phyloP scores from a whole-genome alignment of 2,797 vertebrate species.

The Erpetoichthys calabaricus region DNA sequence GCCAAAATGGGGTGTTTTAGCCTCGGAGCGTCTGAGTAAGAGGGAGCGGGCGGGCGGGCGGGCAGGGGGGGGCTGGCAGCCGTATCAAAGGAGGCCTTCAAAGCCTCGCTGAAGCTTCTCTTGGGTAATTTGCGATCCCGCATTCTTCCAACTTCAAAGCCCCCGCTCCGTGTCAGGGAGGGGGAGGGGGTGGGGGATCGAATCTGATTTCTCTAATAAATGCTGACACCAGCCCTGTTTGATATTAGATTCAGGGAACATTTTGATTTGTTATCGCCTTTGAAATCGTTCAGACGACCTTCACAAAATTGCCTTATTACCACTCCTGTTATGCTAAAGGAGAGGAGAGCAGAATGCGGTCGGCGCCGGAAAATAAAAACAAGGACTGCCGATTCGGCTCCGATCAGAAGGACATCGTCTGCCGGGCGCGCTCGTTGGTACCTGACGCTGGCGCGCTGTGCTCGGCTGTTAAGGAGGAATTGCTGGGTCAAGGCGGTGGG shows the following conservation, averaged over 20 bases:
- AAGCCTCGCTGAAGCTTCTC: conserved; percentile 85
- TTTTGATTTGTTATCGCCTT: conserved; percentile 88
- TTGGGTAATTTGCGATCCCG: conserved; percentile 86
- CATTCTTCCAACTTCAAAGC: conserved; percentile 91
- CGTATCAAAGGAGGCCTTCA: conserved; percentile 96
- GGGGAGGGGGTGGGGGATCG: conserved; percentile 36
- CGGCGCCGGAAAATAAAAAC: conserved; percentile 9
- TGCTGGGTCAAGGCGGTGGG: too few relatives aligned
- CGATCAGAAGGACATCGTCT: too few relatives aligned
- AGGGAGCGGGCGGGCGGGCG: conserved; percentile 13
- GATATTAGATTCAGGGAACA: conserved; percentile 91
- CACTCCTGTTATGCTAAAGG: conserved; percentile 23
- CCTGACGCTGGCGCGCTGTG: too few relatives aligned
- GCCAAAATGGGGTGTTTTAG: conserved; percentile 40
- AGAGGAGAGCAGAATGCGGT: conserved; percentile 19
- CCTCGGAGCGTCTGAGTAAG: conserved; percentile 42
- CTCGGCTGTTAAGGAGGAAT: too few relatives aligned
- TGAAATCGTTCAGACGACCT: conserved; percentile 82
- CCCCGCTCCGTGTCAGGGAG: conserved; percentile 58
- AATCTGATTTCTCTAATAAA: conserved; percentile 90
- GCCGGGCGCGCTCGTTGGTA: too few relatives aligned
- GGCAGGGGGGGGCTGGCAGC: conserved; percentile 52
- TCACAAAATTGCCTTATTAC: conserved; percentile 58
- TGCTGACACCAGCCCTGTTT: conserved; percentile 88
- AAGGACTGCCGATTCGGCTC: conserved; percentile 2